A percentile compares a stretch with the other conserved stretches of the same genome.
phyloP scores from a whole-genome alignment of 2,113 vertebrate species.

The Hemibagrus wyckioides region DNA sequence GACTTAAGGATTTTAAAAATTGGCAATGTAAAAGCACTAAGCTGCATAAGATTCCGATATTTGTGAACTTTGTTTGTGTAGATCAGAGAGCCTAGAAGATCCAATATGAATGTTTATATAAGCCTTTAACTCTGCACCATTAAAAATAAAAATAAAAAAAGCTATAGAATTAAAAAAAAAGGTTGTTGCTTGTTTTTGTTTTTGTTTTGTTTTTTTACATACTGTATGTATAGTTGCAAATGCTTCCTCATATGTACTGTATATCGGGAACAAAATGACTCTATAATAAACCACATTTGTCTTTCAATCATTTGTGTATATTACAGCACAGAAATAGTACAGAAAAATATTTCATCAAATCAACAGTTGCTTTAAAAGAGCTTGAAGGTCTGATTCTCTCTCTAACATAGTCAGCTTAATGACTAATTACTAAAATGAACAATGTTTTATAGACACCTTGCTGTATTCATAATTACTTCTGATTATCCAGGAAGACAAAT shows the following conservation, averaged over 20 bases:
- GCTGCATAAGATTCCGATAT: neutral
- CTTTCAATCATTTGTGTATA: conserved; percentile 56
- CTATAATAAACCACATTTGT: conserved; percentile 74
- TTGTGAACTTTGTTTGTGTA: conserved; percentile 28
- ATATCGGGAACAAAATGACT: conserved; percentile 60
- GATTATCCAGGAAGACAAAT: neutral
- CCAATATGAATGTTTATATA: conserved; percentile 68
- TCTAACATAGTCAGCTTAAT: neutral
- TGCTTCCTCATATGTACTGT: conserved; percentile 62
- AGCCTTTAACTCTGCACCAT: conserved; percentile 55
- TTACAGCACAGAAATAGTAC: conserved; percentile 14
- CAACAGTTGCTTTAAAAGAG: neutral
- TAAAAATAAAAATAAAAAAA: neutral
- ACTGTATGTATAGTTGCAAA: neutral
- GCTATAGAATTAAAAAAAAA: neutral
- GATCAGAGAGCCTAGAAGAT: conserved; percentile 49
- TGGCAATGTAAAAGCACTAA: neutral
- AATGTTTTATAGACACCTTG: neutral
- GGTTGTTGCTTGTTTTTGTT: too few relatives aligned
- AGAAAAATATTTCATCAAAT: neutral
- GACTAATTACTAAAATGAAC: neutral
- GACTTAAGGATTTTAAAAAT: neutral
- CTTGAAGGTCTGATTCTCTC: neutral
- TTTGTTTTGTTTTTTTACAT: neutral
- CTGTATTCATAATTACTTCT: neutral